Base-by-base conservation (phyloP, 2,113 vertebrate species). In the Alethe castanea region DNA sequence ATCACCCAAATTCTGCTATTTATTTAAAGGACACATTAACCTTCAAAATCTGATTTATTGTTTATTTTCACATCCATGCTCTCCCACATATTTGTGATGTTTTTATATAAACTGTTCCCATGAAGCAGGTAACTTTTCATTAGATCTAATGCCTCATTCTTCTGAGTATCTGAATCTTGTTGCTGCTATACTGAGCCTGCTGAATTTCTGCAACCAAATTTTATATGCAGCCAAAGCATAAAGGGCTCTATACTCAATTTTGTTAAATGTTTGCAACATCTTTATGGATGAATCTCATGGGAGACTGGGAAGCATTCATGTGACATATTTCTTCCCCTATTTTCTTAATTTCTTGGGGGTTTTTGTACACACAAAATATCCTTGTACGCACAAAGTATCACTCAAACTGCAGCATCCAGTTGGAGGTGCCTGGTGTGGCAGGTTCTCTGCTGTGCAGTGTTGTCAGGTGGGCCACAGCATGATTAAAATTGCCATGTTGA, bases 21-120 rank as follows among this genome's bases (percentile, higher is more conserved):
- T 71, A 74, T 90, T 92, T 80, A 91, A 94, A 95, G 79, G 88
- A 64, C 42, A 47, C 33, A 29, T 91, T 95, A 91, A 95, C 76
- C 76, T 90, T 95, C 76, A 80, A 40, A 84, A 45, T 74, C 52
- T 85, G 72, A 90, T 94, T 82, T 91, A 90, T 90, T 86, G 33
- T 86, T 90, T 95, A 65, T 96, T 96, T 97, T 84, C 35, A 80
- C 59, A 80, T 66, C 40, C 53, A 50, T 48, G 35, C n/a, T 78
- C 48, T 90, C 36, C 31, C 45, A 65, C 6, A 3, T 16, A 52
- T 90, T 94, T 72, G 47, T 36, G 62, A 67, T 60, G 9, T 48
- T 94, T 94, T 85, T 45, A 20, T 54, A 69, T 18, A 65, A 74
- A 79, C 26, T 65, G 26, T 83, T 92, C 26, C 53, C 20, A 54